Conservation (phyloP, 92 coral and sea anemone species). For the Bergia sp. region DNA sequence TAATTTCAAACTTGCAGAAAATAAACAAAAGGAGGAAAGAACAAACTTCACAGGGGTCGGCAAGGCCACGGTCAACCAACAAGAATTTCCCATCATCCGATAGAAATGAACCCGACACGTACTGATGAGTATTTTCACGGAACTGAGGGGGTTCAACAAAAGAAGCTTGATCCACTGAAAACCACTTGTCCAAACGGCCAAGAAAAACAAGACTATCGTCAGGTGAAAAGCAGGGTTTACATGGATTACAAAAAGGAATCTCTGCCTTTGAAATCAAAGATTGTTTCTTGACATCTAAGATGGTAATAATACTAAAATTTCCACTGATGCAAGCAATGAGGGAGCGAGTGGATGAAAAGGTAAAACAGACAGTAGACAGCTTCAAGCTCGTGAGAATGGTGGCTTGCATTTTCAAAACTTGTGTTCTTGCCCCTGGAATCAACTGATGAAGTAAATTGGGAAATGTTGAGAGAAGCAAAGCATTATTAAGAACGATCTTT, state of each 20-base stretch:
- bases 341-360: constrained; percentile 2
- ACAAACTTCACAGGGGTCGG: not conserved
- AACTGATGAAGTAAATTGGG: not conserved
- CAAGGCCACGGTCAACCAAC: constrained; percentile 22
- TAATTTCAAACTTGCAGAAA: not conserved
- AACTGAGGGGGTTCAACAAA: constrained; percentile 30
- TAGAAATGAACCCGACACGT: constrained; percentile 15
- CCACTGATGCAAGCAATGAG: not conserved
- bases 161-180: constrained; percentile 33
- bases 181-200: constrained; percentile 51
- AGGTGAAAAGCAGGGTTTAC: constrained; percentile 32
- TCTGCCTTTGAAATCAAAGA: not conserved
- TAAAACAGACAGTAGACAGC: not conserved
- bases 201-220: constrained; percentile 48
- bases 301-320: not conserved
- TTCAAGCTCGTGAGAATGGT: not conserved
- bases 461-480: constrained; percentile 8
- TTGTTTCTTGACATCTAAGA: not conserved
- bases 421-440: not conserved
- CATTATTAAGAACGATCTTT: not conserved
- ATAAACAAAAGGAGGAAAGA: not conserved
- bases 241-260: not conserved
- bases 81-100: constrained; percentile 19
- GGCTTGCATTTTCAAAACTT: not conserved
- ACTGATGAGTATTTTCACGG: not conserved